These are phyloP conservation scores for Argopecten irradians DNA, from an alignment of 1,140 invertebrate genomes.

Conservation along the genomic window DNA sequence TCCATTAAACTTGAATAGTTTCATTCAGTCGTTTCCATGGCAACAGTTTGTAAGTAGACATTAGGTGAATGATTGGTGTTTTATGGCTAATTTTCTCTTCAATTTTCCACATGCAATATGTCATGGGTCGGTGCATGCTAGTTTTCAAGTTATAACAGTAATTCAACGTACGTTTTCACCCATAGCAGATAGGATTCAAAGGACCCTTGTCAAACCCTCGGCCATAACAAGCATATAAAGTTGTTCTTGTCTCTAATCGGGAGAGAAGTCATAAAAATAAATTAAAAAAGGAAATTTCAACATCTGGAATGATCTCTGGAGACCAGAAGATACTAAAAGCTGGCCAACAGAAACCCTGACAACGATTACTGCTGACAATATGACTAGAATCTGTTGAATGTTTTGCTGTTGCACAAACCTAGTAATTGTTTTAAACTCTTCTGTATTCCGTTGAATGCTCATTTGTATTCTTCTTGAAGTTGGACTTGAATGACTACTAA, in stretches of 20 bases:
- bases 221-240: background rate
- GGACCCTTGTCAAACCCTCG: background rate
- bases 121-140: background rate
- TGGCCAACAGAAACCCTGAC: background rate
- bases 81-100: conserved; percentile 17
- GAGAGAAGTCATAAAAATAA: background rate
- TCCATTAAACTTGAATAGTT: conserved; percentile 8
- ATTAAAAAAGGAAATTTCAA: conserved; percentile 12
- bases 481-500: background rate
- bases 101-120: conserved; percentile 17
- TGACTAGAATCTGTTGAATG: background rate
- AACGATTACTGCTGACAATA: background rate
- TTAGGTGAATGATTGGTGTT: background rate
- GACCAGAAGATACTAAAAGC: background rate
- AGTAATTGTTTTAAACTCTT: background rate
- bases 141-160: background rate
- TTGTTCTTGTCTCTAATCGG: background rate
- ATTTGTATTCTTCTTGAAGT: conserved; percentile 12
- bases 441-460: background rate
- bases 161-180: background rate
- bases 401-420: background rate
- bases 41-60: conserved; percentile 1
- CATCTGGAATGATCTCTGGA: conserved; percentile 2
- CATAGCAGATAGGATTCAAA: background rate
- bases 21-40: background rate